Conservation (phyloP, 2,797 vertebrate genomes). For the Falco peregrinus region DNA sequence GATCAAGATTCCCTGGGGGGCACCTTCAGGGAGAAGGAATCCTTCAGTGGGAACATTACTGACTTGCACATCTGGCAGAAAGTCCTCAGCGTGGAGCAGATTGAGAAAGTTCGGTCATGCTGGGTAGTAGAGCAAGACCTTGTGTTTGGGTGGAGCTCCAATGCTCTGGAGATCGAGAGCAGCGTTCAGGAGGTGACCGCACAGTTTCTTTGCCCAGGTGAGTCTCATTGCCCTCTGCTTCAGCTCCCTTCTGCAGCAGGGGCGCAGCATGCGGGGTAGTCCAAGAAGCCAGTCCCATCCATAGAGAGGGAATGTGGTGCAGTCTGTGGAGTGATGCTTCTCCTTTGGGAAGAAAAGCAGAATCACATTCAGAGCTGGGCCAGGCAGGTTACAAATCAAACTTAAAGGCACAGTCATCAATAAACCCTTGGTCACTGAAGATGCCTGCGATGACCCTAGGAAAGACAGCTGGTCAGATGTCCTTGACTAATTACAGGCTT, state of each 20-base stretch:
- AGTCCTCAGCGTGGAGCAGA: slow-evolving; percentile 72
- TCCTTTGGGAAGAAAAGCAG: background rate
- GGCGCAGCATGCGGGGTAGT: background rate
- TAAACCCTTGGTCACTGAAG: background rate
- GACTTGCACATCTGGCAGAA: slow-evolving; percentile 84
- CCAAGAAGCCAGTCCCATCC: rapidly evolving
- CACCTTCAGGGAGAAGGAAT: slow-evolving; percentile 83
- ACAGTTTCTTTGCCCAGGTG: slow-evolving; percentile 77
- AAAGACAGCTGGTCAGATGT: background rate
- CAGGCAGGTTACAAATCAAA: background rate
- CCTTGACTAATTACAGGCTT: background rate
- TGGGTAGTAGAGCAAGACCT: slow-evolving; percentile 35
- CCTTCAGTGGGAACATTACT: slow-evolving; percentile 91
- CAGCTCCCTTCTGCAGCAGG: background rate
- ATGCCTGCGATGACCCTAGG: background rate
- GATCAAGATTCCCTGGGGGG: slow-evolving; percentile 92
- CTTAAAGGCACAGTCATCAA: background rate
- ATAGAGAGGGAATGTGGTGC: background rate
- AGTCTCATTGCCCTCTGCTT: background rate
- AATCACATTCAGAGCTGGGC: background rate
- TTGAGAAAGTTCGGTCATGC: slow-evolving; percentile 78
- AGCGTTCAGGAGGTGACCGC: slow-evolving; percentile 65
- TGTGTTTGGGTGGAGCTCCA: slow-evolving; percentile 80
- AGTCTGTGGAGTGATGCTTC: background rate
- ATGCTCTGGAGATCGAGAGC: slow-evolving; percentile 69